These are phyloP conservation scores for Tineola bisselliella DNA, from an alignment of 2,888 invertebrate species.

Conservation along the genomic window DNA sequence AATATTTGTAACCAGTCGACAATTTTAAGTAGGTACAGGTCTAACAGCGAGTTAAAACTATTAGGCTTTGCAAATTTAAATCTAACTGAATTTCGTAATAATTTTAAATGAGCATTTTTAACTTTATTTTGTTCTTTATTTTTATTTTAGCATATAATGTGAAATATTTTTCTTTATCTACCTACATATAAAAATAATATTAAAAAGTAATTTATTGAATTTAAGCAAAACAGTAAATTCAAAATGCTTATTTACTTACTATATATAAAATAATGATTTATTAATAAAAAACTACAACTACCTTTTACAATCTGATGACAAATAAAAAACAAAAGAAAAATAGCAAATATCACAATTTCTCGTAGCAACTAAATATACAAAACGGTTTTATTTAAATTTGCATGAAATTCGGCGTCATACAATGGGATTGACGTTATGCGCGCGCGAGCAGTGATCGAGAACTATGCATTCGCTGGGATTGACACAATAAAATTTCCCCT, in stretches of 20 bases:
- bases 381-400: neutral
- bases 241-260: too few relatives aligned
- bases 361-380: neutral
- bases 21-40: neutral
- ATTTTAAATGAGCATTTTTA: too few relatives aligned
- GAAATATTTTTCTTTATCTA: too few relatives aligned
- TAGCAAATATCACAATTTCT: neutral
- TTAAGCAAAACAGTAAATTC: too few relatives aligned
- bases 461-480: constrained; percentile 31
- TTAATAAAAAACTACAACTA: neutral
- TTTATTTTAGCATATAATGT: too few relatives aligned
- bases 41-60: neutral
- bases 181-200: too few relatives aligned
- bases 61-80: too few relatives aligned
- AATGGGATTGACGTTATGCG: constrained; percentile 23
- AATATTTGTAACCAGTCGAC: neutral
- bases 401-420: neutral
- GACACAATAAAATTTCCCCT: constrained; percentile 50
- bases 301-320: neutral
- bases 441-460: constrained; percentile 40
- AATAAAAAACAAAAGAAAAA: neutral
- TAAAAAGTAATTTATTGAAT: too few relatives aligned
- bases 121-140: too few relatives aligned
- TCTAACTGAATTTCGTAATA: too few relatives aligned
- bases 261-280: neutral